Base-by-base conservation (phyloP, 2,113 vertebrate species). In the Psammodynastes pulverulentus region DNA sequence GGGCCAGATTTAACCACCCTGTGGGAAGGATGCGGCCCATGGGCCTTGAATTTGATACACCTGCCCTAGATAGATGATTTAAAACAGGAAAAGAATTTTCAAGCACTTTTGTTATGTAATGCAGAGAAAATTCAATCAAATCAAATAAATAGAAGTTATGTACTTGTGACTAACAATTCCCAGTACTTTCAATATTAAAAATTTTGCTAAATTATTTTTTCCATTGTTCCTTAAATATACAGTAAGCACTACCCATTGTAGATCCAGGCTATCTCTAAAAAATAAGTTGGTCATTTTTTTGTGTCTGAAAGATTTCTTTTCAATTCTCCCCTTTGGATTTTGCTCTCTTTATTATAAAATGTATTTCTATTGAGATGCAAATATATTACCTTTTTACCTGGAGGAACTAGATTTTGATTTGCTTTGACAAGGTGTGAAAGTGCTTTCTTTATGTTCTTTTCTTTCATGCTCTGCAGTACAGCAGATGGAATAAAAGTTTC, bases 371-470 rank as follows among this genome's bases (percentile, higher is more conserved):
- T 97, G 97, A 96, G 93, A 97, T 97, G 96, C 96, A 97, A 97
- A 97, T 97, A 91, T 53, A 95, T 94, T 98, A 99, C 99, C 98
- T 99, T 99, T 98, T 99, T 99, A 96, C 99, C 99, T 90, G 99
- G 99, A 92, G 99, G 99, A 96, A 99, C 99, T 95, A 99, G 98
- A 96, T 99, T 99, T 98, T 99, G 99, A 98, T 99, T 99, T 95
- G 98, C 99, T 98, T 99, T 99, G 97, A 99, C 98, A 97, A 99
- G 99, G 97, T 99, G 99, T 92, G 99, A 98, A 95, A 99, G 98
- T 88, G 99, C 99, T 97, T 99, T 99, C 97, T 99, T 99, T 97
- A 99, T 99, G 97, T 99, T 99, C 97, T 99, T 99, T 97, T 99
- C 99, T 97, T 99, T 99, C 99, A 99, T 99, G 97, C 99, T 99